Conservation (phyloP, 2,797 vertebrate genomes). For the Labroides dimidiatus region DNA sequence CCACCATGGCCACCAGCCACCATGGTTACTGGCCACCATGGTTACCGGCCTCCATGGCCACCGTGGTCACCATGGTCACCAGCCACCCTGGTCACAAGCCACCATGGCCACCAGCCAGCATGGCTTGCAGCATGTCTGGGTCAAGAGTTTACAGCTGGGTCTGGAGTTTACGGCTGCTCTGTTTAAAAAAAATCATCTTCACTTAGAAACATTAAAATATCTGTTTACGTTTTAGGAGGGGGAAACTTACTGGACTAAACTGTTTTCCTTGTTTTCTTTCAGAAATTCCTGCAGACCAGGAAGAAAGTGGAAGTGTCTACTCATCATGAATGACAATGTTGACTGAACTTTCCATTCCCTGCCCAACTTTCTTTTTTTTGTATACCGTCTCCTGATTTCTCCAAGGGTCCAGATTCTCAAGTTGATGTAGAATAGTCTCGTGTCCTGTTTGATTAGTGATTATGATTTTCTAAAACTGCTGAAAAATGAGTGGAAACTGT, state of each 20-base stretch:
- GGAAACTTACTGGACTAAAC: background rate
- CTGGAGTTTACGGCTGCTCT: too few species aligned
- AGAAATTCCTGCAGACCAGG: constrained; percentile 62
- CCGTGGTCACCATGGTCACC: too few species aligned
- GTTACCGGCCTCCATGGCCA: too few species aligned
- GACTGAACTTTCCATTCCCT: constrained; percentile 14
- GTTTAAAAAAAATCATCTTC: too few species aligned
- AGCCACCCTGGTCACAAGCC: too few species aligned
- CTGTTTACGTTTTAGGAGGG: background rate
- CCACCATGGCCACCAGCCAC: too few species aligned
- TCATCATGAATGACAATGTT: constrained; percentile 23
- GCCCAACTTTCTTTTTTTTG: too few species aligned
- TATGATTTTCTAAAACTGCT: constrained; percentile 4
- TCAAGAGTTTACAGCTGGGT: too few species aligned
- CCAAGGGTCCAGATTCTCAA: constrained; percentile 51
- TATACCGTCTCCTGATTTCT: constrained; percentile 23
- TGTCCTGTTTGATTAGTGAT: constrained; percentile 1
- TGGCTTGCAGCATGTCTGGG: too few species aligned
- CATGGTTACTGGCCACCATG: too few species aligned
- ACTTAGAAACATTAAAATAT: too few species aligned
- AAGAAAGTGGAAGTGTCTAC: rapidly evolving
- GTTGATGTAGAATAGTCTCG: constrained; percentile 5
- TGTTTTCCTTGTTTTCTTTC: constrained; percentile 7
- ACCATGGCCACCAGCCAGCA: too few species aligned
- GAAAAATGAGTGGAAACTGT: background rate